Evolutionary conservation across 2,888 invertebrate genomes (phyloP), one percentile per base, ranked within the genome.

Genomic region (Athalia rosae): DNA sequence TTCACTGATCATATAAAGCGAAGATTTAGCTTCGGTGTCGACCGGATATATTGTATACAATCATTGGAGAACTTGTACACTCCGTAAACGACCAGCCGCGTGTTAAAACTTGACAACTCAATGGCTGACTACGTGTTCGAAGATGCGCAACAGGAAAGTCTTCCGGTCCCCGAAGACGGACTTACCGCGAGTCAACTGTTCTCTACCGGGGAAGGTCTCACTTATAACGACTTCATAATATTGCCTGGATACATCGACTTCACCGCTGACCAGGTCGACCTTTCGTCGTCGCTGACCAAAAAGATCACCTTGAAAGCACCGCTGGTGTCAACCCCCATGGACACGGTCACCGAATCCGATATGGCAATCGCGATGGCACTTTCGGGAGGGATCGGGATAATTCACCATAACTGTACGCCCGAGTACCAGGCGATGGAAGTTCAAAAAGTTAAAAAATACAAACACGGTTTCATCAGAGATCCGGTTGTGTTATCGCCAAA

Each of bases 351-450:
- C 7, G 99, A 99, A 91, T 95, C 98, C 2, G 97, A 98, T 88
- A 99, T 99, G 99, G 99, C 99, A 13, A 98, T 99, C 85, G 96
- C 98, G 3, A 99, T 99, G 98, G 99, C 99, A 80, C 92, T 99
- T 50, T 97, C 97, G 90, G 99, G 99, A 56, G 99, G 99, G 59
- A 98, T 99, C 85, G 99, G 99, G 43, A 97, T 99, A 82, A 98
- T 99, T 82, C 99, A 99, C 91, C 97, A 98, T 90, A 99, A 99
- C 90, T 99, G 99, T 90, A 94, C 97, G 0, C 93, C 97, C 0
- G 97, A 98, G 82, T 97, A 96, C 89, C 99, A 99, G 91, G 97
- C 98, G 45, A 95, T 95, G 87, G 98, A 99, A 92, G 98, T 99
- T 15, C 93, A 94, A 81, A 98, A 98, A 93, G 99, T 99, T 0